phyloP scores from a whole-genome alignment of 2,797 vertebrate species.

The Sebastes iracundus region DNA sequence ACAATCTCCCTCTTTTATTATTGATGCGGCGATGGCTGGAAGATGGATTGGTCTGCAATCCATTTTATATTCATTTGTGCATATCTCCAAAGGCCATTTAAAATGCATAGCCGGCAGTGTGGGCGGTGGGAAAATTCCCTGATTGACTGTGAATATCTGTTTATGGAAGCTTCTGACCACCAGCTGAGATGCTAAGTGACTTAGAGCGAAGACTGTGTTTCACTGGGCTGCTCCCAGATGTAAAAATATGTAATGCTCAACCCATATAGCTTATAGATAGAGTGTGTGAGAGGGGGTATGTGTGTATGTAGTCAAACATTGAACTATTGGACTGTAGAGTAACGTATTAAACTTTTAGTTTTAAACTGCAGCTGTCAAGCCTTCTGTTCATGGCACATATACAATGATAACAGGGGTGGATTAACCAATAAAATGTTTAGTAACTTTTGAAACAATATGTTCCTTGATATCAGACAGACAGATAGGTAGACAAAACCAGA shows the following conservation, averaged over 20 bases:
- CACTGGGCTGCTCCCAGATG: background rate
- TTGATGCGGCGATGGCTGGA: conserved; percentile 10
- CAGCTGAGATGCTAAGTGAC: background rate
- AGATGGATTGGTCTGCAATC: background rate
- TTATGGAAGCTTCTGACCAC: background rate
- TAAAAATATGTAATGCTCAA: background rate
- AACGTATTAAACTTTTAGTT: too few relatives aligned
- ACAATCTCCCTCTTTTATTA: conserved; percentile 12
- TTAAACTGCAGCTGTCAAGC: background rate
- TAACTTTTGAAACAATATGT: background rate
- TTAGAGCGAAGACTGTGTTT: background rate
- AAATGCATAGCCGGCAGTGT: background rate
- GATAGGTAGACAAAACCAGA: too few relatives aligned
- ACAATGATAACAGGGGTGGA: background rate
- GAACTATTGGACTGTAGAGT: background rate
- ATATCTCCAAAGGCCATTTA: background rate
- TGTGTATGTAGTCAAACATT: background rate
- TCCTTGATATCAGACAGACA: background rate
- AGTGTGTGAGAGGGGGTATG: background rate
- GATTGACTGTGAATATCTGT: background rate
- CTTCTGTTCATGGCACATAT: background rate
- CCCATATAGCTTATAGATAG: background rate
- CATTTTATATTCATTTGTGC: conserved; percentile 21
- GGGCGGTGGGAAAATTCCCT: background rate
- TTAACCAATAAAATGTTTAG: background rate